Conservation (phyloP, 2,797 vertebrate species). For the Crocidura indochinensis region DNA sequence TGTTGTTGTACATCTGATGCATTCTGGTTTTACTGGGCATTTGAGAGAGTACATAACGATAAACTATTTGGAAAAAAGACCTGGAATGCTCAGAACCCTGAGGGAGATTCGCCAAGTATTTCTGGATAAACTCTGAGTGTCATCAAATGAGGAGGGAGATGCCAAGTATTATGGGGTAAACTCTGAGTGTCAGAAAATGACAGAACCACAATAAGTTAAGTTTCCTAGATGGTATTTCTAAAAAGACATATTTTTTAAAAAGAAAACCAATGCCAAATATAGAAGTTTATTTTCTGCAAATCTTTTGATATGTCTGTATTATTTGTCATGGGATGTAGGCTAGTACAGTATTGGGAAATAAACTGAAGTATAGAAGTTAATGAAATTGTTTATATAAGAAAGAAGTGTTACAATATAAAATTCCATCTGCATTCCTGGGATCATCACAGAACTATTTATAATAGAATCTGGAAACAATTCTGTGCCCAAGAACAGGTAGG, state of each 20-base stretch:
- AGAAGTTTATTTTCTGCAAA: constrained; percentile 22
- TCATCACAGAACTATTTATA: too few relatives aligned
- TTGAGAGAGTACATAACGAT: background rate
- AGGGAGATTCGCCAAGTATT: background rate
- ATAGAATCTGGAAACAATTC: too few relatives aligned
- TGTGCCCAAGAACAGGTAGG: too few relatives aligned
- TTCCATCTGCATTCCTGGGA: too few relatives aligned
- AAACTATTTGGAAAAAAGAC: background rate
- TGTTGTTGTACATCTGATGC: background rate
- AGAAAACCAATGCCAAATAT: constrained; percentile 25
- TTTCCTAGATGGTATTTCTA: constrained; percentile 3
- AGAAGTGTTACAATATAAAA: background rate
- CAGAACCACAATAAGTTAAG: constrained; percentile 29
- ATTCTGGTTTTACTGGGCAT: constrained; percentile 5
- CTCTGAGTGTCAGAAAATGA: background rate
- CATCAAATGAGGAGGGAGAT: constrained; percentile 2
- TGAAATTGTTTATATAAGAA: constrained; percentile 19
- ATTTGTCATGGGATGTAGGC: background rate
- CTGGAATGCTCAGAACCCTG: background rate
- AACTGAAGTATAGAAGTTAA: constrained; percentile 19
- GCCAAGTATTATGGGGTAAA: background rate
- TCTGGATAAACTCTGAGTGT: background rate
- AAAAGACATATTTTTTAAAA: constrained; percentile 38
- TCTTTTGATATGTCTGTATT: constrained; percentile 14
- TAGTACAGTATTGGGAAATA: constrained; percentile 23